A percentile compares a stretch with the other conserved stretches of the same genome.
phyloP scores from a whole-genome alignment of 2,797 vertebrate genomes.

The Enoplosus armatus region DNA sequence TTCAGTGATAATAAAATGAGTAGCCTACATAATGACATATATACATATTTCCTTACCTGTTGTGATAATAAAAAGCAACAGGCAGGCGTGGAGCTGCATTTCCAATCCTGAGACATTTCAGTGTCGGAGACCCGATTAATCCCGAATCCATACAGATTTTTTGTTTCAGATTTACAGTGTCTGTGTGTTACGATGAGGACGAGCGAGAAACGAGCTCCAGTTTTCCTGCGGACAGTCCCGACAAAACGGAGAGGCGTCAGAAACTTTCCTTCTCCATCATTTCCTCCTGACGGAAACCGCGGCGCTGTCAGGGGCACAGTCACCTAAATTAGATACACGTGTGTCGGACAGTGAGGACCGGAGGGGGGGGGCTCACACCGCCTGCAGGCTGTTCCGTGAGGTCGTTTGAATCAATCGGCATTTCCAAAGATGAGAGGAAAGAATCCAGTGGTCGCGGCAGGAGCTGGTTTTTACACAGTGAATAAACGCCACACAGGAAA shows the following conservation, averaged over 20 bases:
- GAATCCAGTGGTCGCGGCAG: slow-evolving; percentile 40
- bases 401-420: slow-evolving; percentile 3
- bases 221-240: slow-evolving; percentile 40
- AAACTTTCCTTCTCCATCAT: slow-evolving; percentile 72
- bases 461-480: slow-evolving; percentile 50
- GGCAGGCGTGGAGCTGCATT: slow-evolving; percentile 81
- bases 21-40: not conserved
- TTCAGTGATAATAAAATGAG: not conserved
- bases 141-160: slow-evolving; percentile 68
- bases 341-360: slow-evolving; percentile 58
- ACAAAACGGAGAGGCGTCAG: slow-evolving; percentile 55
- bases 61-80: slow-evolving; percentile 77
- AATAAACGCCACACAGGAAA: slow-evolving; percentile 63
- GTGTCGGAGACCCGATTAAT: slow-evolving; percentile 41
- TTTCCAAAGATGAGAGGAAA: slow-evolving; percentile 56
- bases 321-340: slow-evolving; percentile 74
- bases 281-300: slow-evolving; percentile 71
- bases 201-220: slow-evolving; percentile 4
- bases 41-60: slow-evolving; percentile 75
- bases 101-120: slow-evolving; percentile 84
- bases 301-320: slow-evolving; percentile 39
- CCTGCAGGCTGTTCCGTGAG: slow-evolving; percentile 33
- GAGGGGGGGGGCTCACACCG: too few relatives aligned
- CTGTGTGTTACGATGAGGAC: not conserved
- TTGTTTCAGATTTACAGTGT: not conserved